A percentile compares a stretch with the other conserved stretches of the same genome.
Conservation (phyloP, 1,140 invertebrate genomes). For the Drosophila setifemur region DNA sequence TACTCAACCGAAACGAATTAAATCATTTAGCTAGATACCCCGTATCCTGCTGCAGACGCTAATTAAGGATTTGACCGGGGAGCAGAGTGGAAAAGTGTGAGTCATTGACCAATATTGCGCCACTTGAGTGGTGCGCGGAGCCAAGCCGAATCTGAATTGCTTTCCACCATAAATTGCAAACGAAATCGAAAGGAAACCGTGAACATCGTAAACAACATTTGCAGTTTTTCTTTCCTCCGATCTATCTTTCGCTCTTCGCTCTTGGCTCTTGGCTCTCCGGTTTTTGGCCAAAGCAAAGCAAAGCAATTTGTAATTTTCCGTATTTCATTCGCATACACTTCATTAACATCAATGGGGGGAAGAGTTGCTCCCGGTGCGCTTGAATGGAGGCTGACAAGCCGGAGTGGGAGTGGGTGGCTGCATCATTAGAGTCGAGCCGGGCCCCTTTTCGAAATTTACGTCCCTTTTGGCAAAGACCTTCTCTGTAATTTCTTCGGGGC, state of each 20-base stretch:
- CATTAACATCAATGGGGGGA: slow-evolving; percentile 68
- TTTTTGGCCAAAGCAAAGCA: slow-evolving; percentile 46
- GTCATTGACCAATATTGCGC: slow-evolving; percentile 50
- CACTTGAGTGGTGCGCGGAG: slow-evolving; percentile 44
- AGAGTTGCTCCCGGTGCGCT: slow-evolving; percentile 65
- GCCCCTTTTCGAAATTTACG: slow-evolving; percentile 71
- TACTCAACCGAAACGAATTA: slow-evolving; percentile 18
- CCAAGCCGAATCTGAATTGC: slow-evolving; percentile 48
- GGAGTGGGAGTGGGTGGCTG: slow-evolving; percentile 42
- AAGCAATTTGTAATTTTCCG: slow-evolving; percentile 78
- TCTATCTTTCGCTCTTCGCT: slow-evolving; percentile 7
- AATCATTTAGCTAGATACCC: slow-evolving; percentile 15
- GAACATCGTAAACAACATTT: slow-evolving; percentile 81
- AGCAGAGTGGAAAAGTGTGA: slow-evolving; percentile 26
- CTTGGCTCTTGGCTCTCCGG: slow-evolving; percentile 10
- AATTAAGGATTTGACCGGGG: slow-evolving; percentile 24
- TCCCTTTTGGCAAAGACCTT: slow-evolving; percentile 74
- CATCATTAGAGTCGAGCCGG: slow-evolving; percentile 73
- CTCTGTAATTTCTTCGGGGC: slow-evolving; percentile 77
- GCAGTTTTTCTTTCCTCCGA: slow-evolving; percentile 44
- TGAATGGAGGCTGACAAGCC: slow-evolving; percentile 62
- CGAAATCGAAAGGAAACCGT: slow-evolving; percentile 81
- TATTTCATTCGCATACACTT: slow-evolving; percentile 81
- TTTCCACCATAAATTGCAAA: slow-evolving; percentile 68
- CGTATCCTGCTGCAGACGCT: slow-evolving; percentile 7